Evolutionary conservation across 2,797 vertebrate genomes (phyloP), one percentile per base, ranked within the genome.

Genomic region (Lates japonicus): DNA sequence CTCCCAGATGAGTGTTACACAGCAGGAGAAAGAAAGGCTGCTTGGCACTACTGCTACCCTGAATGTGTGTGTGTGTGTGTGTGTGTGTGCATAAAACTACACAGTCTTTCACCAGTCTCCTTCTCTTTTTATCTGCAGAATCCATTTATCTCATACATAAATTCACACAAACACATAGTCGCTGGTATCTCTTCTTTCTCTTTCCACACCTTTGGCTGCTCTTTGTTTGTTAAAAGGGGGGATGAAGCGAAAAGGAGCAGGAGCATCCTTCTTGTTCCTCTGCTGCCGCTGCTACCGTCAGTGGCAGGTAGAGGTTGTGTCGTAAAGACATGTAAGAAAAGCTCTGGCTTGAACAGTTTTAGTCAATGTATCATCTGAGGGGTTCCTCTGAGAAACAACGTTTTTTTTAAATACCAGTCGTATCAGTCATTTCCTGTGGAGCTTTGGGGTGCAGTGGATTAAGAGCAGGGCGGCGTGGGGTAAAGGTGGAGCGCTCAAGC

Each of bases 361-460:
- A 86, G 60, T 78, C 20, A 17, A 60, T 71, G 70, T 72, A 66
- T 87, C 68, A 67, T 90, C 74, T 70, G 39, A 67, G 67, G 77
- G 78, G 46, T 48, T 75, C 75, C 33, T 41, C 8, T 0, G 82
- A 82, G 81, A 68, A 89, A 74, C 75, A 58, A n/a, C 39, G 11
- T 77, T 54, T n/a, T n/a, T n/a, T n/a, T n/a, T n/a, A n/a, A n/a
- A n/a, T n/a, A 39, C 77, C 76, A 29, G 25, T 29, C 25, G 2
- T 29, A 80, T 88, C 88, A 83, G 76, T 92, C 84, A 79, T 83
- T 89, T 80, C 67, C 69, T 59, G 64, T 12, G 16, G 82, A 59
- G 84, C 78, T 85, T n/a, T 63, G 80, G 81, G 78, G 78, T 69
- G 55, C 37, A 5, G 76, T 51, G 81, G 84, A 80, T 87, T 78